Conservation (phyloP, 2,797 vertebrate species). For the Trichosurus vulpecula region DNA sequence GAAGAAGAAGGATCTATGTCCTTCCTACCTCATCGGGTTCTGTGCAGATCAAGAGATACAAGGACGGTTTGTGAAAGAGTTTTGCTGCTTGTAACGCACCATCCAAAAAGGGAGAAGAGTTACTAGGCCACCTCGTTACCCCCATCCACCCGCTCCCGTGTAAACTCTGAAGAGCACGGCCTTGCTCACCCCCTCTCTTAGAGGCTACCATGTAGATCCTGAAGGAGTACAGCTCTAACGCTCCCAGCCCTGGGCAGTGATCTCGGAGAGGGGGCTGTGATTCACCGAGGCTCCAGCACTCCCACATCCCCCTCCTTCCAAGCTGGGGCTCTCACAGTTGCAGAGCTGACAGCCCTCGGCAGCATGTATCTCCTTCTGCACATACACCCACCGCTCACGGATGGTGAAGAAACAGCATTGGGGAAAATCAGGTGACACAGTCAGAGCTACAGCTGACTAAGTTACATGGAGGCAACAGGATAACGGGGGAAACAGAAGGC, state of each 20-base stretch:
- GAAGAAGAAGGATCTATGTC: neutral
- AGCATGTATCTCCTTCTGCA: neutral
- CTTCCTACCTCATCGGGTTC: neutral
- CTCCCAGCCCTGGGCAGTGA: neutral
- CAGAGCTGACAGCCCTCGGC: neutral
- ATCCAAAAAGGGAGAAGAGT: neutral
- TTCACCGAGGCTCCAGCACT: neutral
- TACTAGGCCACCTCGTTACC: neutral
- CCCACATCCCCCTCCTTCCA: neutral
- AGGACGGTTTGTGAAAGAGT: neutral
- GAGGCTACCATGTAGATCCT: neutral
- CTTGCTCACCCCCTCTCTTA: neutral
- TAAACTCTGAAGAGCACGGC: neutral
- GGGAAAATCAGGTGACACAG: no score
- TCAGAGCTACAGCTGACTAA: accelerated
- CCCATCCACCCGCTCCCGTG: neutral
- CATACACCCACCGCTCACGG: neutral
- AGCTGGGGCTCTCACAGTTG: neutral
- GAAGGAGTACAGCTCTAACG: neutral
- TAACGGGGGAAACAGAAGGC: no score
- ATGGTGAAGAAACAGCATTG: neutral
- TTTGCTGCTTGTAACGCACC: neutral
- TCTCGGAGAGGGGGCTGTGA: neutral
- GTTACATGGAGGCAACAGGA: neutral
- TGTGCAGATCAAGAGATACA: neutral